These are phyloP conservation scores for Zeuzera pyrina DNA, from an alignment of 2,888 invertebrate species.

Conservation along the genomic window DNA sequence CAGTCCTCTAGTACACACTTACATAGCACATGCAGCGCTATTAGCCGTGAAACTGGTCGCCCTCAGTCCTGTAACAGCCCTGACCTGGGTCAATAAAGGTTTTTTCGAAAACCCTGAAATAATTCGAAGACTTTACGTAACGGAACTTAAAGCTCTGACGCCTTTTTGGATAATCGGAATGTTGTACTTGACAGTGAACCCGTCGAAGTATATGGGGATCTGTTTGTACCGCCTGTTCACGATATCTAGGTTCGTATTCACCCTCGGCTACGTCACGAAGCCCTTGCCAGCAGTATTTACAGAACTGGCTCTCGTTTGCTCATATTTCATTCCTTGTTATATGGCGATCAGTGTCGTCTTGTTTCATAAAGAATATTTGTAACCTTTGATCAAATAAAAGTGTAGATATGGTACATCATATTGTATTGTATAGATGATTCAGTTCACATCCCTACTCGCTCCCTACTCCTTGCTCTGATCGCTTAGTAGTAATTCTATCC, in stretches of 20 bases:
- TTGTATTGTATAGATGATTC: too few relatives aligned
- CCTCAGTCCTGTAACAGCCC: slow-evolving; percentile 33
- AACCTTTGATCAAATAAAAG: too few relatives aligned
- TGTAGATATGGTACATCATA: too few relatives aligned
- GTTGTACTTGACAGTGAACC: slow-evolving; percentile 34
- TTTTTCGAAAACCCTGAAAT: slow-evolving; percentile 28
- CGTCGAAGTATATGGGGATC: slow-evolving; percentile 5
- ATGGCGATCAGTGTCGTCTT: too few relatives aligned
- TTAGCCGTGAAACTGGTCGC: slow-evolving; percentile 34
- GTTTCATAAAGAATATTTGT: too few relatives aligned
- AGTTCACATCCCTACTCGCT: too few relatives aligned
- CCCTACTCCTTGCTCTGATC: too few relatives aligned
- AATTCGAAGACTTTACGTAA: slow-evolving; percentile 35
- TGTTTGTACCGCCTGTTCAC: slow-evolving; percentile 4
- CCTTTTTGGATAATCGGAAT: slow-evolving; percentile 45
- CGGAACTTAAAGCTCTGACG: slow-evolving; percentile 38
- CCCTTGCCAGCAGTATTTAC: too few relatives aligned
- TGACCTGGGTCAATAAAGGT: slow-evolving; percentile 38
- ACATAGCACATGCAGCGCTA: slow-evolving; percentile 39
- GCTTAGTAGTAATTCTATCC: too few relatives aligned
- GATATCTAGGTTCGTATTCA: slow-evolving; percentile 1
- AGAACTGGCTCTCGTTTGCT: too few relatives aligned
- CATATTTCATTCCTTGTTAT: too few relatives aligned
- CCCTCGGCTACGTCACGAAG: slow-evolving; percentile 2
- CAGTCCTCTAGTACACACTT: slow-evolving; percentile 29